phyloP scores from a whole-genome alignment of 2,113 vertebrate species.

The Herpailurus yagouaroundi region DNA sequence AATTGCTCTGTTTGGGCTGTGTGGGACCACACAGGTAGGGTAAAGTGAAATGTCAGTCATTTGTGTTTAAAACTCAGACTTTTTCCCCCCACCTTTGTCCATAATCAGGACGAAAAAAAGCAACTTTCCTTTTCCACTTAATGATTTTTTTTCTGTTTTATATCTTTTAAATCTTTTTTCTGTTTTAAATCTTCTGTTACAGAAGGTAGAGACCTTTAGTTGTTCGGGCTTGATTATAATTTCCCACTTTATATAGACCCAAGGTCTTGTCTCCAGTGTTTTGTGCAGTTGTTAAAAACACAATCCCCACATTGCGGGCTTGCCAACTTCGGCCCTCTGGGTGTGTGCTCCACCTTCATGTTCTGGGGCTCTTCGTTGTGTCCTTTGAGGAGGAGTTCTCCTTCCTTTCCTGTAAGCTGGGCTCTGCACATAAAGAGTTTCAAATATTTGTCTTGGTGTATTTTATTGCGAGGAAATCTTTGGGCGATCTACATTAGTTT shows the following conservation, averaged over 20 bases:
- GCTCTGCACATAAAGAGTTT: neutral
- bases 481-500: neutral
- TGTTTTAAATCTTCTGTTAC: too few species aligned
- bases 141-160: neutral
- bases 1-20: neutral
- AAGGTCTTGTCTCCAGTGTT: neutral
- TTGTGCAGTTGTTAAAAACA: neutral
- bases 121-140: neutral
- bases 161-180: too few species aligned
- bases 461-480: neutral
- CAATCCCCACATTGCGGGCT: neutral
- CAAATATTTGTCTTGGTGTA: neutral
- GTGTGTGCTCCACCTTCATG: neutral
- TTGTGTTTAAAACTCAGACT: neutral
- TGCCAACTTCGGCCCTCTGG: neutral
- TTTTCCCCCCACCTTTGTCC: neutral
- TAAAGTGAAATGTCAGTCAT: neutral
- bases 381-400: neutral
- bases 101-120: neutral
- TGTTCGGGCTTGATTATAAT: neutral
- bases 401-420: neutral
- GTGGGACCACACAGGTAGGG: neutral
- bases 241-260: neutral
- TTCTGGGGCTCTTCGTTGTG: neutral
- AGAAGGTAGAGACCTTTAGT: neutral